Evolutionary conservation across 2,113 vertebrate species (phyloP).

Genomic region (Otus sunia): DNA sequence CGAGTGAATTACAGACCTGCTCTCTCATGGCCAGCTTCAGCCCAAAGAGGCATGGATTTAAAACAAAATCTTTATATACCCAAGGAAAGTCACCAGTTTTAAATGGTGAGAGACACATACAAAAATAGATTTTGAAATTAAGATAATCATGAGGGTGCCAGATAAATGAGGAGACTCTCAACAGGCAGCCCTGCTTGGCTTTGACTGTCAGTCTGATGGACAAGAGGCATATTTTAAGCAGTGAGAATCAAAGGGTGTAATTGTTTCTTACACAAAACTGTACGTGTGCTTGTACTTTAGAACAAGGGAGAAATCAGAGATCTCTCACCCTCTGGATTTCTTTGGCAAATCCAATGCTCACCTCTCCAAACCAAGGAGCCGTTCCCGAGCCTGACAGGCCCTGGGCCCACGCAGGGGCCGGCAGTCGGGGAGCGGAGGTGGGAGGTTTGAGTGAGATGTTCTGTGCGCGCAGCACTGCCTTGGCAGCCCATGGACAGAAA

Average conservation of each 20-base stretch:
- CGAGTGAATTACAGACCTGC: neutral
- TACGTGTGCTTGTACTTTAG: neutral
- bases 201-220: neutral
- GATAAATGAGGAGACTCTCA: neutral
- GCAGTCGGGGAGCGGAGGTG: rapidly evolving
- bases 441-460: neutral
- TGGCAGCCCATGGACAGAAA: neutral
- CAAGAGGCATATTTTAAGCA: neutral
- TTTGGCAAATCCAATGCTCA: neutral
- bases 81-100: neutral
- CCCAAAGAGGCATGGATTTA: neutral
- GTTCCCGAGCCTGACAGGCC: neutral
- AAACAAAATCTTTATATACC: neutral
- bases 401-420: neutral
- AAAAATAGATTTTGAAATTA: neutral
- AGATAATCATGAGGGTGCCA: neutral
- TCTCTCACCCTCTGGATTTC: neutral
- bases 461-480: neutral
- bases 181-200: neutral
- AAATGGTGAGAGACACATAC: neutral
- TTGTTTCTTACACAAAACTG: neutral
- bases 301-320: neutral
- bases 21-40: neutral
- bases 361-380: neutral
- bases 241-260: neutral